Evolutionary conservation across 2,113 vertebrate species (phyloP), one percentile per base, ranked within the genome.

Genomic region (Pterocles orientalis): DNA sequence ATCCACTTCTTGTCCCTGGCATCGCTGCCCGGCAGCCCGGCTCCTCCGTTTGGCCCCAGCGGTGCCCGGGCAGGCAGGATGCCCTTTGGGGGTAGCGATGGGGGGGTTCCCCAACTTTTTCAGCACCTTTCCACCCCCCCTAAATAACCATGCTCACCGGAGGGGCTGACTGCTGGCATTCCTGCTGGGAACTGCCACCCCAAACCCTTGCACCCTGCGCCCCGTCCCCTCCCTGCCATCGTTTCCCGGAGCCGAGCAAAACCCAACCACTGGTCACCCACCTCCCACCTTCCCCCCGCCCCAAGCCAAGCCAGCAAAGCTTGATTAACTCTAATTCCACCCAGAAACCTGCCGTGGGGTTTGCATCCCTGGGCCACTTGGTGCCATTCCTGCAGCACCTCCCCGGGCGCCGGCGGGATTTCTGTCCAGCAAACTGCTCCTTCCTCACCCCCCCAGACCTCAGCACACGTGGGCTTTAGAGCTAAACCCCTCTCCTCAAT

Each of bases 301-400:
- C 1, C 25, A 18, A 24, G 26, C 53, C n/a, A 11, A 3, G 29
- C 54, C 76, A 54, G 82, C 39, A 21, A 2, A 36, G 26, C 10
- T 2, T 4, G 3, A 50, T 25, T 9, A 28, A 26, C 28, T 16
- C 12, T 1, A 25, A 43, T 56, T 8, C 20, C 12, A 1, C 1
- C 2, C 56, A 41, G 41, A 18, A 82, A 81, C 23, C 57, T 4
- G 23, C 50, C 26, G 0, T 2, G 3, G 58, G n/a, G 9, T 25
- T 64, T 68, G n/a, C 82, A 2, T 56, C 88, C 41, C 81, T 25
- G 13, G 36, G 50, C 0, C 18, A 24, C 54, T 53, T 6, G 48
- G 73, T 36, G 50, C 34, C 47, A 31, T 88, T 84, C 64, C 69
- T 53, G 75, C 6, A 1, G 43, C 2, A 1, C 50, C 73, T 85